phyloP scores from a whole-genome alignment of 2,888 invertebrate genomes.

The Acrobasis consociella region DNA sequence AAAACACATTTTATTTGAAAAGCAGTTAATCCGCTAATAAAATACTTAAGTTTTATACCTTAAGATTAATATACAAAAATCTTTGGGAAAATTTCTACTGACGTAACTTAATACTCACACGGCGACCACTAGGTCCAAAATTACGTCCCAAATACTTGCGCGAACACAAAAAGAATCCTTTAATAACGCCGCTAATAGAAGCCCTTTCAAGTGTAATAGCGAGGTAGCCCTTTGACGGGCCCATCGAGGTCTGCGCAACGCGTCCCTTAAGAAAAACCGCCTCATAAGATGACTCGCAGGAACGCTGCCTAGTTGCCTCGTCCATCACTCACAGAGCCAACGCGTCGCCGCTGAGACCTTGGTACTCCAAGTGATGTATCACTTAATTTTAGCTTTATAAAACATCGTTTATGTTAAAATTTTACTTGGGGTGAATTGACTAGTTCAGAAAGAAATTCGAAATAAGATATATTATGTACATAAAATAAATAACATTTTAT shows the following conservation, averaged over 20 bases:
- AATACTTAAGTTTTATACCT: no score
- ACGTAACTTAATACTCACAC: neutral
- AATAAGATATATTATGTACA: no score
- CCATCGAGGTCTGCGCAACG: slow-evolving; percentile 1
- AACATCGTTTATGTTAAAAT: neutral
- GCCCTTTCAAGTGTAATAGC: slow-evolving; percentile 19
- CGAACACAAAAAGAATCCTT: slow-evolving; percentile 17
- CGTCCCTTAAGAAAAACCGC: slow-evolving; percentile 6
- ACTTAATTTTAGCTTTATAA: slow-evolving; percentile 30
- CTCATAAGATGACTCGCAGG: slow-evolving; percentile 6
- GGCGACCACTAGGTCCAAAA: neutral
- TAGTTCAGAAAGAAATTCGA: neutral
- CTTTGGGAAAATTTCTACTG: no score
- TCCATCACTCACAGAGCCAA: slow-evolving; percentile 16
- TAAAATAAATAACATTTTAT: no score
- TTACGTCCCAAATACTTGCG: slow-evolving; percentile 9
- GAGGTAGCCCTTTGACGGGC: slow-evolving; percentile 15
- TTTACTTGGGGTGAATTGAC: neutral
- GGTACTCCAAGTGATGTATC: slow-evolving; percentile 53
- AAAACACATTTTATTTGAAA: no score
- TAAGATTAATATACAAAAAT: no score
- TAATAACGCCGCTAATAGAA: slow-evolving; percentile 18
- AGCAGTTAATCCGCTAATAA: no score
- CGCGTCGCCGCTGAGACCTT: slow-evolving; percentile 6
- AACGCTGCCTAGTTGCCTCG: neutral